A percentile compares a stretch with the other conserved stretches of the same genome.
phyloP scores from a whole-genome alignment of 2,113 vertebrate species.

The Clinocottus analis region DNA sequence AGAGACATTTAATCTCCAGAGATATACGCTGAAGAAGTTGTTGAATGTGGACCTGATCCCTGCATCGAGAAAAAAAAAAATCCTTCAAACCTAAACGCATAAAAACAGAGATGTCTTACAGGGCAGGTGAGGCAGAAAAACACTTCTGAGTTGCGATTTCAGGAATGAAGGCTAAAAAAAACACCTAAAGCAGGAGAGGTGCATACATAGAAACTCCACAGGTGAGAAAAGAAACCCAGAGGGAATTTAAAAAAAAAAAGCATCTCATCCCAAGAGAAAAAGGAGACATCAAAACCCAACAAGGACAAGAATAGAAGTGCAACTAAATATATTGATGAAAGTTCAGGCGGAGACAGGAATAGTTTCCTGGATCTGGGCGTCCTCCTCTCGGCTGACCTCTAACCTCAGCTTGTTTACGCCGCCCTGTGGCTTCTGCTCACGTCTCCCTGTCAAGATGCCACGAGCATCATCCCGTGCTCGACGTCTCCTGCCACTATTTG shows the following conservation, averaged over 20 bases:
- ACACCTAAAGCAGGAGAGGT: background rate
- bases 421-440: background rate
- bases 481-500: constrained; percentile 10
- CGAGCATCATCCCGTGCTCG: background rate
- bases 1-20: constrained; percentile 28
- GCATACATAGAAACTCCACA: constrained; percentile 50
- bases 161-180: background rate
- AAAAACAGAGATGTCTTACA: constrained; percentile 2
- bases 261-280: constrained; percentile 7
- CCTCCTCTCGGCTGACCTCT: constrained; percentile 7
- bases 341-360: background rate
- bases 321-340: background rate
- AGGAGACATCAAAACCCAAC: background rate
- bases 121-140: constrained; percentile 13
- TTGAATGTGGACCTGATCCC: constrained; percentile 9
- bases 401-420: constrained; percentile 12
- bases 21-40: constrained; percentile 12
- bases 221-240: constrained; percentile 31
- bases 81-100: background rate
- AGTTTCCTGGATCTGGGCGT: background rate
- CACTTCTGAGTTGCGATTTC: background rate
- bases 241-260: constrained; percentile 24
- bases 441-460: constrained; percentile 9
- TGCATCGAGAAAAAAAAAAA: background rate
- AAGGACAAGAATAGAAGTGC: constrained; percentile 6